A percentile compares a stretch with the other conserved stretches of the same genome.
Conservation (phyloP, 2,888 invertebrate species). For the Nudaria mundana region DNA sequence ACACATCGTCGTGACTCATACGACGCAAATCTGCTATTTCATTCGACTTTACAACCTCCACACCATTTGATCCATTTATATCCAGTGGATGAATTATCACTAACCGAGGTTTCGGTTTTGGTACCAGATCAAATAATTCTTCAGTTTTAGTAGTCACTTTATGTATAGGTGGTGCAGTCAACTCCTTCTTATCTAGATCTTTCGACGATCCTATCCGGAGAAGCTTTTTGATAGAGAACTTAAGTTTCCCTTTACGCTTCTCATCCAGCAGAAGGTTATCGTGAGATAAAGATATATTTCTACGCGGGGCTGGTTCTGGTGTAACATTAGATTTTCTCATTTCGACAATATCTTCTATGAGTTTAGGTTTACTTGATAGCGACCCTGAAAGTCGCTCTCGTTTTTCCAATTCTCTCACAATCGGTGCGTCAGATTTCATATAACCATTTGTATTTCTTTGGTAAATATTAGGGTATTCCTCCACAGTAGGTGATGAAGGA, state of each 20-base stretch:
- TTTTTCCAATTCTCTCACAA: constrained; percentile 88
- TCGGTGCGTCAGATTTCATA: constrained; percentile 84
- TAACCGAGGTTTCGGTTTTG: constrained; percentile 86
- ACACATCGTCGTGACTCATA: constrained; percentile 77
- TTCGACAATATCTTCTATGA: constrained; percentile 55
- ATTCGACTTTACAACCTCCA: constrained; percentile 86
- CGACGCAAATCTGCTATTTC: constrained; percentile 65
- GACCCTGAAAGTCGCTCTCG: constrained; percentile 82
- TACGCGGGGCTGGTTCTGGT: constrained; percentile 86
- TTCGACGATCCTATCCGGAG: constrained; percentile 89
- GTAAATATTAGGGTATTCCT: constrained; percentile 80
- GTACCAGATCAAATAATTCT: constrained; percentile 79
- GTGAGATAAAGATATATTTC: constrained; percentile 87
- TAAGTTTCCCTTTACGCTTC: constrained; percentile 85
- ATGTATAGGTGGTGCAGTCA: constrained; percentile 58
- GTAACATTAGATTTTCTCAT: constrained; percentile 51
- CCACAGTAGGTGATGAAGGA: constrained; percentile 75
- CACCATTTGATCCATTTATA: constrained; percentile 87
- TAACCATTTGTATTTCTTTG: constrained; percentile 80
- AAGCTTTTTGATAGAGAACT: constrained; percentile 92
- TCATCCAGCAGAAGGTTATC: constrained; percentile 84
- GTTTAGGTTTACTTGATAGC: constrained; percentile 48
- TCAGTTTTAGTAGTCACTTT: constrained; percentile 78
- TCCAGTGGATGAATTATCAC: constrained; percentile 95
- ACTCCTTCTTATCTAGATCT: constrained; percentile 83